phyloP scores from a whole-genome alignment of 1,140 invertebrate species.

The Euura saliciscinereae region DNA sequence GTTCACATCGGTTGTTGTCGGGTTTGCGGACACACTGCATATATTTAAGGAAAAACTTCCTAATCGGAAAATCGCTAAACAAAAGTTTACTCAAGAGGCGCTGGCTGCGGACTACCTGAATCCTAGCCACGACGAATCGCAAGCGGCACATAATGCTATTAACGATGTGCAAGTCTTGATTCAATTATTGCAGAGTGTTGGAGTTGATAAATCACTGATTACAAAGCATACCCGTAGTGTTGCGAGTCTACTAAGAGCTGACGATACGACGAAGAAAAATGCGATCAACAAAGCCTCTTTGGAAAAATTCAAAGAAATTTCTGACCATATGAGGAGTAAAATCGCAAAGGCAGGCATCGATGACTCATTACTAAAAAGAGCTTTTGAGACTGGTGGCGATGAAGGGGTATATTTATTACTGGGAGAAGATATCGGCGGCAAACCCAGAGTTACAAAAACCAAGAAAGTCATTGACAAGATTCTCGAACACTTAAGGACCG shows the following conservation, averaged over 20 bases:
- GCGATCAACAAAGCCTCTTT: slow-evolving; percentile 1
- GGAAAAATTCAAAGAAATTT: slow-evolving; percentile 7
- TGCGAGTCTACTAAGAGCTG: background rate
- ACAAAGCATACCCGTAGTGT: background rate
- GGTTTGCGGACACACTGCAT: slow-evolving; percentile 15
- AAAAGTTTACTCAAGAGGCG: slow-evolving; percentile 17
- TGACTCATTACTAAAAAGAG: slow-evolving; percentile 10
- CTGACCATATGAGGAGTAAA: slow-evolving; percentile 13
- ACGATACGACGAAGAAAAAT: background rate
- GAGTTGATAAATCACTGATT: background rate
- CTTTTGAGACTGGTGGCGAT: background rate
- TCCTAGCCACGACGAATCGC: background rate
- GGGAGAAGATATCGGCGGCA: slow-evolving; percentile 15
- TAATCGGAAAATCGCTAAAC: slow-evolving; percentile 15
- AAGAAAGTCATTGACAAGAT: slow-evolving; percentile 12
- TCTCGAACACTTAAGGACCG: background rate
- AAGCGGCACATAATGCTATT: background rate
- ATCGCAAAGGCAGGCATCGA: slow-evolving; percentile 15
- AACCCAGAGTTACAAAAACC: slow-evolving; percentile 18
- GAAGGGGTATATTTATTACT: slow-evolving; percentile 13
- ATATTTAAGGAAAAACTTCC: slow-evolving; percentile 18
- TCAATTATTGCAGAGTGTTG: background rate
- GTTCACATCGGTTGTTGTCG: background rate
- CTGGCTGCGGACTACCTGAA: slow-evolving; percentile 16
- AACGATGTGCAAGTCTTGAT: background rate